Conservation (phyloP, 1,140 invertebrate species). For the Spodoptera litura region DNA sequence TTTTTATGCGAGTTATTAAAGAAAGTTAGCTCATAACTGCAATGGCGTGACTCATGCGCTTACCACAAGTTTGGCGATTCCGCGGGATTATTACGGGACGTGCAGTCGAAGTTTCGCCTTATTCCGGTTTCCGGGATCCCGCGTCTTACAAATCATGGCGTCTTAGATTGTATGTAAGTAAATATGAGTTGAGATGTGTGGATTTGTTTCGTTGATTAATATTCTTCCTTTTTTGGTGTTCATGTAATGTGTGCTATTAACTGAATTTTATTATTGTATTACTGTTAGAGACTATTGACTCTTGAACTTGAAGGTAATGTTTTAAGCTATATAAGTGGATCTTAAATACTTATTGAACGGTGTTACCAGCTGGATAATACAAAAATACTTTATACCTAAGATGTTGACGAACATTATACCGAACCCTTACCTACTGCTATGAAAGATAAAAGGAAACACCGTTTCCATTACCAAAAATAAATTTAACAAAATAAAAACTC, state of each 20-base stretch:
- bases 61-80: constrained; percentile 48
- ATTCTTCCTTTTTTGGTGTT: neutral
- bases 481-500: neutral
- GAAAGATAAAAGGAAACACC: neutral
- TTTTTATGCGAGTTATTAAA: constrained; percentile 46
- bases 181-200: constrained; percentile 24
- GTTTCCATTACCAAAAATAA: neutral
- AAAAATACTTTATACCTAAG: too few relatives aligned
- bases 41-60: constrained; percentile 41
- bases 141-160: constrained; percentile 33
- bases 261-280: too few relatives aligned
- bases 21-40: constrained; percentile 46
- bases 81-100: constrained; percentile 41
- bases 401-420: too few relatives aligned
- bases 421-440: too few relatives aligned
- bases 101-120: constrained; percentile 22
- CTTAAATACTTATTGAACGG: too few relatives aligned
- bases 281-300: too few relatives aligned
- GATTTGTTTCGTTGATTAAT: neutral
- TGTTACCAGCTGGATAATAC: too few relatives aligned
- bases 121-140: constrained; percentile 1
- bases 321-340: too few relatives aligned
- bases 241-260: neutral
- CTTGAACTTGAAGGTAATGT: too few relatives aligned
- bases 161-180: neutral